phyloP scores from a whole-genome alignment of 2,797 vertebrate genomes.

The Aplochiton taeniatus region DNA sequence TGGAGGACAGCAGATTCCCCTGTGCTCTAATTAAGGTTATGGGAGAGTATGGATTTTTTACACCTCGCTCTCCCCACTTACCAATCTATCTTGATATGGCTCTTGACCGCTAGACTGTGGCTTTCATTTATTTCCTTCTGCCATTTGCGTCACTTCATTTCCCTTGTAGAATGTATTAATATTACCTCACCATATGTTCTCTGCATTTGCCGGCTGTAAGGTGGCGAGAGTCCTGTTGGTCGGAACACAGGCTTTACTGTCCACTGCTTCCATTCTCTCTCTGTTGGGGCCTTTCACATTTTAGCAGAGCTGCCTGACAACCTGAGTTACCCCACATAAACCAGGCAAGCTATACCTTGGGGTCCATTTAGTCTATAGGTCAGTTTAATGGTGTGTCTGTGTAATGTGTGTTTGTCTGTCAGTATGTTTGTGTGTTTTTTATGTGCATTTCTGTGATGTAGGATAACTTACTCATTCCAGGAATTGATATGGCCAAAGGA shows the following conservation, averaged over 20 bases:
- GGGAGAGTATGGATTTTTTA: slow-evolving; percentile 40
- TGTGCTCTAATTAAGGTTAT: slow-evolving; percentile 42
- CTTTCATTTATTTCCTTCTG: too few relatives aligned
- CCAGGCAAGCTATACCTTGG: slow-evolving; percentile 30
- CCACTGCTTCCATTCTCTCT: background rate
- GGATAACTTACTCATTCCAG: too few relatives aligned
- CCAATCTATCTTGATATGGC: background rate
- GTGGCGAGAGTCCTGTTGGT: slow-evolving; percentile 9
- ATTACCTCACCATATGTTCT: too few relatives aligned
- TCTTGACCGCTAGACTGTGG: too few relatives aligned
- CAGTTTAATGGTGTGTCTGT: background rate
- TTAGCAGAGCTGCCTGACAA: slow-evolving; percentile 15
- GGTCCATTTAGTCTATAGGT: too few relatives aligned
- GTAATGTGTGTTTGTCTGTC: background rate
- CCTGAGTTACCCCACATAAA: slow-evolving; percentile 26
- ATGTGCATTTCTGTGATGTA: too few relatives aligned
- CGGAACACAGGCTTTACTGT: background rate
- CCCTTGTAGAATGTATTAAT: too few relatives aligned
- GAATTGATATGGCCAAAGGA: too few relatives aligned
- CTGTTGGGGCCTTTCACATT: background rate
- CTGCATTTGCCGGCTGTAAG: slow-evolving; percentile 1
- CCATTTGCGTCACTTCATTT: too few relatives aligned
- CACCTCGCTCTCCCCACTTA: background rate
- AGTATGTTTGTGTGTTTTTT: background rate
- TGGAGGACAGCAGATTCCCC: slow-evolving; percentile 21